Base-by-base conservation (phyloP, 2,888 invertebrate species). In the Acronicta psi region DNA sequence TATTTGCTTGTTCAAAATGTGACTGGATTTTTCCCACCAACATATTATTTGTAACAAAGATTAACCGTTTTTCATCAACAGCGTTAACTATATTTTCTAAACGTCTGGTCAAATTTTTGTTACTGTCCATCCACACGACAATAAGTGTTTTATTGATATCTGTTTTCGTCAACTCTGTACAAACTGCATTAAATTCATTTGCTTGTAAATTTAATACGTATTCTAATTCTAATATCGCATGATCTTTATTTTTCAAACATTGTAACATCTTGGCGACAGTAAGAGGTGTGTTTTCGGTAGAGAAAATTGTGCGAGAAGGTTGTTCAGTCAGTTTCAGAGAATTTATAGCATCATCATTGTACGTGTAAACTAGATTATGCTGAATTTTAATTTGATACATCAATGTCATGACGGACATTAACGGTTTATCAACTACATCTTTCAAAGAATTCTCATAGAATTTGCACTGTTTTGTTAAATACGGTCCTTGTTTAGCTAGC, bases 381-480 rank as follows among this genome's bases (percentile, higher is more conserved):
- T n/a, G 0, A 8, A 7, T 34, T 34, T 34, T 34, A 34, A n/a
- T 34, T 11, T 34, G n/a, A 34, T n/a, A 7, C 3, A n/a, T 34
- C 16, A 29, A n/a, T 14, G 41, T 47, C 18, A 59, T n/a, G 0
- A 52, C 42, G 0, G 52, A 16, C 41, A 66, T 25, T n/a, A 66
- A 37, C 13, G 61, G 58, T 42, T 63, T 57, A 10, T 31, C 23
- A 0, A 66, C 36, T n/a, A 61, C 57, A 6, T 43, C 11, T 16
- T 55, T 34, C 8, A 59, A 16, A 10, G 69, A 54, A 14, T 53
- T n/a, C 55, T 65, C 37, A 20, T 59, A 72, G 0, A 31, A 14
- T 14, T 44, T 42, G 11, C 31, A 44, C 8, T 54, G 3, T 38
- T 70, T 70, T 14, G 71, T 65, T 1, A 65, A 31, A 51, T 59